A percentile compares a stretch with the other conserved stretches of the same genome.
Evolutionary conservation across 2,113 vertebrate genomes (phyloP).

Genomic region (Thinocorus orbignyianus): DNA sequence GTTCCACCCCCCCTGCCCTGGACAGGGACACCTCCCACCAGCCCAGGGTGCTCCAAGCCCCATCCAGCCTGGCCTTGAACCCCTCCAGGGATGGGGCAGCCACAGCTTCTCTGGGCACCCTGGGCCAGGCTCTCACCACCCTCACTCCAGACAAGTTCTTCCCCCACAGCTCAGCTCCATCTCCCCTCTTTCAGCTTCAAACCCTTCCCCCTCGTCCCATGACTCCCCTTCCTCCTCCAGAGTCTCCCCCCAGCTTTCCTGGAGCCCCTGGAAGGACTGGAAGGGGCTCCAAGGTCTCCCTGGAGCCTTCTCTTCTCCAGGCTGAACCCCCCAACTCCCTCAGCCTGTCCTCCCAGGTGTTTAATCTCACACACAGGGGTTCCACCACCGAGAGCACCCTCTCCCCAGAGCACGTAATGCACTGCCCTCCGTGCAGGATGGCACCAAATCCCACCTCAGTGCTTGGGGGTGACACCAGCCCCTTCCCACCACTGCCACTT

Average conservation of each 20-base stretch:
- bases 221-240: neutral
- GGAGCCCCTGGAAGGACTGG: neutral
- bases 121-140: no score
- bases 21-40: neutral
- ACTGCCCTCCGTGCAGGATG: fast-evolving
- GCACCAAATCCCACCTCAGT: fast-evolving
- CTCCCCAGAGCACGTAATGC: fast-evolving
- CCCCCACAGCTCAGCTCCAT: neutral
- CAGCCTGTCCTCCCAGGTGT: neutral
- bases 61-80: no score
- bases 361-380: fast-evolving
- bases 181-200: neutral
- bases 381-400: neutral
- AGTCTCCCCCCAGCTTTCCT: neutral
- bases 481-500: neutral
- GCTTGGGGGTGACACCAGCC: neutral
- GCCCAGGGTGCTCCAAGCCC: no score
- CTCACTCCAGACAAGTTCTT: neutral
- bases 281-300: neutral
- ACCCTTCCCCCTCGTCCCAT: neutral
- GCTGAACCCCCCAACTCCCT: neutral
- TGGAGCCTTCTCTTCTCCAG: neutral
- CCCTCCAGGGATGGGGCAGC: no score
- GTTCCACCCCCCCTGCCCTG: neutral
- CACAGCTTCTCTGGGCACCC: no score